Percentiles rank a stretch among this genome's conserved stretches.
Evolutionary conservation across 2,888 invertebrate species (phyloP).

Genomic region (Mythimna vitellina): DNA sequence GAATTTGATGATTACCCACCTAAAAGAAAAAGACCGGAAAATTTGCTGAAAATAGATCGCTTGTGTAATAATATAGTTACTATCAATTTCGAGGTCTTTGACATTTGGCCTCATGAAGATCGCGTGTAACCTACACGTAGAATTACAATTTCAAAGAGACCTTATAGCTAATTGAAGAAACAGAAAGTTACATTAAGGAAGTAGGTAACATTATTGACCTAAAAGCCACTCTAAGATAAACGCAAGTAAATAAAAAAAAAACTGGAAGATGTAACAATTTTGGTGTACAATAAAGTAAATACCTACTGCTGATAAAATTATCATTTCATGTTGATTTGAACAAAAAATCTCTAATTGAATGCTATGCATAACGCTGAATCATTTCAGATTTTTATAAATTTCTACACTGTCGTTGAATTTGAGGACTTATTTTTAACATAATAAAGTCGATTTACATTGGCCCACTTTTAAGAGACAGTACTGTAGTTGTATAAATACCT

Average conservation of each 20-base stretch:
- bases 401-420: neutral
- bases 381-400: conserved; percentile 33
- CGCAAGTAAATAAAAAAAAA: neutral
- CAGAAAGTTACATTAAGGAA: neutral
- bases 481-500: neutral
- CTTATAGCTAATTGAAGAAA: neutral
- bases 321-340: conserved; percentile 9
- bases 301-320: neutral
- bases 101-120: conserved; percentile 13
- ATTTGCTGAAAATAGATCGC: conserved; percentile 17
- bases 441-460: neutral
- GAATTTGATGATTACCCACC: too few species aligned
- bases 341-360: conserved; percentile 35
- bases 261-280: neutral
- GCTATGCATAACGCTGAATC: conserved; percentile 28
- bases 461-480: neutral
- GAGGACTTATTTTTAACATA: neutral
- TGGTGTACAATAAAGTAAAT: neutral
- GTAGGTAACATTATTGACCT: neutral
- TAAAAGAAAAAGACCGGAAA: conserved; percentile 28
- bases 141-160: neutral
- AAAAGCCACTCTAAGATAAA: neutral
- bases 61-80: conserved; percentile 28
- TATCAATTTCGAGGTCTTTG: conserved; percentile 39
- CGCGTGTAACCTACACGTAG: conserved; percentile 14